phyloP scores from a whole-genome alignment of 1,140 invertebrate genomes.

The Bombus waltoni region DNA sequence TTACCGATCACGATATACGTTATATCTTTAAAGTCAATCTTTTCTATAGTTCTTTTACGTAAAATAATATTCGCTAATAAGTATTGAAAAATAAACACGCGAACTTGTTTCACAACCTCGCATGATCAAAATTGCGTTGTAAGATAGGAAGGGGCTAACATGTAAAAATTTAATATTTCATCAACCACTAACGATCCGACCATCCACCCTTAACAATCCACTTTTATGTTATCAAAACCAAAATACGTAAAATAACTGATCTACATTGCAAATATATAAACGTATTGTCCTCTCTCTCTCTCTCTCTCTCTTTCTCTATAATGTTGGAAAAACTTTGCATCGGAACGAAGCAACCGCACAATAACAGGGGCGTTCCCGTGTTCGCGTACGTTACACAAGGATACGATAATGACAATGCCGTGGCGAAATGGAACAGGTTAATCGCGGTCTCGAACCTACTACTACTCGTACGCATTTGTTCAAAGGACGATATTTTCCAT shows the following conservation, averaged over 20 bases:
- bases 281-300: no score
- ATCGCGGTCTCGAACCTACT: background rate
- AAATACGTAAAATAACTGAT: background rate
- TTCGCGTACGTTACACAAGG: background rate
- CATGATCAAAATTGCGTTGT: no score
- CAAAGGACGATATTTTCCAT: background rate
- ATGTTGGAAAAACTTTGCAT: conserved; percentile 29
- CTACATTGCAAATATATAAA: background rate
- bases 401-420: conserved; percentile 31
- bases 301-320: no score
- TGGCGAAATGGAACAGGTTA: conserved; percentile 42
- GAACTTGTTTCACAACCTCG: no score
- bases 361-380: background rate
- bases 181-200: background rate
- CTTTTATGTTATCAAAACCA: no score
- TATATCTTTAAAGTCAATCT: no score
- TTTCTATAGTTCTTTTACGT: background rate
- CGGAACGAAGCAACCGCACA: conserved; percentile 1
- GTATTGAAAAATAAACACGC: background rate
- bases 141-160: accelerated
- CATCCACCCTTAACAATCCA: background rate
- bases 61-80: background rate
- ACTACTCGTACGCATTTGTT: background rate
- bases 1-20: no score
- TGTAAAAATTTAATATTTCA: no score